Percentiles rank a stretch among this genome's conserved stretches.
phyloP scores from a whole-genome alignment of 2,797 vertebrate species.

The Acanthurus lineatus region DNA sequence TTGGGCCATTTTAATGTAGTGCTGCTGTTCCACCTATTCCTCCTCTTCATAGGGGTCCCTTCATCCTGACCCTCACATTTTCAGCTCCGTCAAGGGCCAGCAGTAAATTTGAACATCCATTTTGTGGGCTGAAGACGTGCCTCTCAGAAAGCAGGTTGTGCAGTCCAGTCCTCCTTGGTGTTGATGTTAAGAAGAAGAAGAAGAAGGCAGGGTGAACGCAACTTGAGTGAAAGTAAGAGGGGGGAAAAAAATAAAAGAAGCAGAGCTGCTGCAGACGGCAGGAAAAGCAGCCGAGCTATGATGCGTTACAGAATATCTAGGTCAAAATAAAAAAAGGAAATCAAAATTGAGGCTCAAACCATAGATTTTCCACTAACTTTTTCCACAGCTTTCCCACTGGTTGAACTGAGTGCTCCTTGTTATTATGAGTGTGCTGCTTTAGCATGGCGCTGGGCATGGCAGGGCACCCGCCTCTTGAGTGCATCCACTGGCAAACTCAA shows the following conservation, averaged over 20 bases:
- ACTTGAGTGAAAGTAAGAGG: conserved; percentile 24
- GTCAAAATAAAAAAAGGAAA: conserved; percentile 67
- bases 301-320: conserved; percentile 66
- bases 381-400: conserved; percentile 82
- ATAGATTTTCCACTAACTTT: conserved; percentile 86
- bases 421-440: conserved; percentile 70
- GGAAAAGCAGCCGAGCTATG: conserved; percentile 45
- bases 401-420: conserved; percentile 73
- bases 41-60: conserved; percentile 77
- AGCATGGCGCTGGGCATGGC: conserved; percentile 77
- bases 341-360: conserved; percentile 68
- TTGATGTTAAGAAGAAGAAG: conserved; percentile 14
- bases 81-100: conserved; percentile 52
- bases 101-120: conserved; percentile 74
- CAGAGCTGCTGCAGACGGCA: conserved; percentile 53
- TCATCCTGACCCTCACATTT: conserved; percentile 72
- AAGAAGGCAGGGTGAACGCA: conserved; percentile 20
- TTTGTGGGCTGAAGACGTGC: conserved; percentile 41
- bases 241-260: conserved; percentile 8
- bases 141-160: conserved; percentile 45
- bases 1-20: conserved; percentile 90
- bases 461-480: conserved; percentile 64
- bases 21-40: conserved; percentile 69
- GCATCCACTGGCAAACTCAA: conserved; percentile 71
- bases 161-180: conserved; percentile 36